A percentile compares a stretch with the other conserved stretches of the same genome.
phyloP scores from a whole-genome alignment of 2,888 invertebrate genomes.

The Coleophora flavipennella region DNA sequence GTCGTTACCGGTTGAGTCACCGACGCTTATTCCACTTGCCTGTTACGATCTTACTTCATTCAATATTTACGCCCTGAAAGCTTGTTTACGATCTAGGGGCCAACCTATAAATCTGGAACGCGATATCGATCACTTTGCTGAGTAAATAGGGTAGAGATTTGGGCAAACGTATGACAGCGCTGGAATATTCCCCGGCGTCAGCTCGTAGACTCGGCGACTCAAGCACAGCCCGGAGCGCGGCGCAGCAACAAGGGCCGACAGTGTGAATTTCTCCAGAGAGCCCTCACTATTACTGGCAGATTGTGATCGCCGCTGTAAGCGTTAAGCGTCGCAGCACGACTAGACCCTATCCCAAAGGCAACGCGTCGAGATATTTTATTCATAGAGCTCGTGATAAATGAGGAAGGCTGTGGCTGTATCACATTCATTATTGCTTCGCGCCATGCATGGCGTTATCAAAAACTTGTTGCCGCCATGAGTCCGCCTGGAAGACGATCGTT shows the following conservation, averaged over 20 bases:
- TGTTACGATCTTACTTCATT: too few species aligned
- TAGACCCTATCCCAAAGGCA: constrained; percentile 54
- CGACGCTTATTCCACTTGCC: too few species aligned
- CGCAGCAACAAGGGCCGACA: constrained; percentile 26
- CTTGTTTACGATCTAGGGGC: too few species aligned
- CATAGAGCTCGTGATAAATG: constrained; percentile 66
- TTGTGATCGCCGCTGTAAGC: constrained; percentile 50
- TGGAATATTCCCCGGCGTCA: constrained; percentile 23
- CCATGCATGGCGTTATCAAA: constrained; percentile 63
- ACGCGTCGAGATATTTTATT: constrained; percentile 63
- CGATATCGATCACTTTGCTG: neutral
- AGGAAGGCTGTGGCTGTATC: constrained; percentile 53
- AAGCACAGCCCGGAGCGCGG: constrained; percentile 35
- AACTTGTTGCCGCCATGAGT: constrained; percentile 58
- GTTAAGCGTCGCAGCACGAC: constrained; percentile 53
- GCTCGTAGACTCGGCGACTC: too few species aligned
- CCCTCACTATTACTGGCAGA: constrained; percentile 46
- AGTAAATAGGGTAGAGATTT: constrained; percentile 7
- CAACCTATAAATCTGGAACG: too few species aligned
- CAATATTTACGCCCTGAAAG: too few species aligned
- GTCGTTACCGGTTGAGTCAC: too few species aligned
- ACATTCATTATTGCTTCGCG: constrained; percentile 64
- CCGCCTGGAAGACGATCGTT: constrained; percentile 42
- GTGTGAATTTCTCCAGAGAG: constrained; percentile 51
- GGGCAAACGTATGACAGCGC: constrained; percentile 2